phyloP scores from a whole-genome alignment of 2,113 vertebrate genomes.

The Drymodes brunneopygia region DNA sequence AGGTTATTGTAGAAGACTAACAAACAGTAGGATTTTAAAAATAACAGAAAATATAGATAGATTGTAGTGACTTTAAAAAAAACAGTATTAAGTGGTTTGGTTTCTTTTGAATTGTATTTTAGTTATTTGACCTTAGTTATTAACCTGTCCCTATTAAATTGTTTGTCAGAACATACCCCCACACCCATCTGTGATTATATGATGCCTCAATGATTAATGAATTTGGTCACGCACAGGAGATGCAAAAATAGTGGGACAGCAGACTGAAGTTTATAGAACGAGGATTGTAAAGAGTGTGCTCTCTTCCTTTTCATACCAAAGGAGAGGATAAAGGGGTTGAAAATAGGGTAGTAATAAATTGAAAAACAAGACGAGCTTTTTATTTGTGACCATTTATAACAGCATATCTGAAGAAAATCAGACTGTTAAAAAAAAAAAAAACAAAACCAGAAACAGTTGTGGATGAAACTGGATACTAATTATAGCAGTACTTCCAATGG shows the following conservation, averaged over 20 bases:
- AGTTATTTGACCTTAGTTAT: neutral
- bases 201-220: neutral
- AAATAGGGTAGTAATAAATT: neutral
- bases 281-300: neutral
- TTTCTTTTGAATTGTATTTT: neutral
- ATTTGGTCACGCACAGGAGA: neutral
- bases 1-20: neutral
- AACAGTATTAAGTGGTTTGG: neutral
- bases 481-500: neutral
- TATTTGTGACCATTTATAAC: neutral
- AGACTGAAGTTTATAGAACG: neutral
- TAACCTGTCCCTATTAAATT: neutral
- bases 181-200: neutral
- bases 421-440: neutral
- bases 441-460: neutral
- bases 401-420: neutral
- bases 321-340: neutral
- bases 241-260: neutral
- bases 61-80: neutral
- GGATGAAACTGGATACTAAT: neutral
- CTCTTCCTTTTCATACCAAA: neutral
- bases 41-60: neutral
- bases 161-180: neutral
- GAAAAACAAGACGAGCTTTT: neutral
- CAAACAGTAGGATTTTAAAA: neutral